Base-by-base conservation (phyloP, 2,888 invertebrate species). In the Elmis aenea region DNA sequence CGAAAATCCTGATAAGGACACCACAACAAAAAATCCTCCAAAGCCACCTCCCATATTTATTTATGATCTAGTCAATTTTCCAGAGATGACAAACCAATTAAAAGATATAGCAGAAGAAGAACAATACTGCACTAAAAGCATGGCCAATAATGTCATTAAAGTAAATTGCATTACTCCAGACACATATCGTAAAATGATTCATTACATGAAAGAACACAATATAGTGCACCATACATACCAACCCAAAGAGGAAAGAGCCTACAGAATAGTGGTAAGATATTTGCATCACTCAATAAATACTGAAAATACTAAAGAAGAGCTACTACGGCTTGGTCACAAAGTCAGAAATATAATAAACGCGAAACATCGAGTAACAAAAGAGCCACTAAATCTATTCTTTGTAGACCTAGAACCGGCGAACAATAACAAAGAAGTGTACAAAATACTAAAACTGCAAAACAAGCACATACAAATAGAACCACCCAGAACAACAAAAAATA, bases 401-500 rank as follows among this genome's bases (percentile, higher is more conserved):
- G 34, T 48, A 2, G 45, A 42, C 20, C 29, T 45, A 15, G 41
- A 49, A 30, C 50, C 47, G 11, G 18, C 28, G 4, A 12, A 35
- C 13, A 42, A 45, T 13, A 49, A 45, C 22, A 45, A 43, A 37
- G 29, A 45, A 13, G 37, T 40, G 2, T 47, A 39, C 23, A 27
- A 46, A 26, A 13, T 47, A 21, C n/a, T 34, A 33, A 13, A 35
- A 3, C 25, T 47, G 11, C 31, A 37, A 15, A 20, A 40, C 10
- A 28, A n/a, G 1, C 20, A 24, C 34, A 36, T 47, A 25, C 34
- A 23, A 27, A 39, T 37, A 14, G 42, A 42, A 42, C 38, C 38
- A 27, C 33, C 42, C 3, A 41, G 29, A 32, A 32, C 27, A 28
- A 21, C 16, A 13, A 34, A 31, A 11, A 29, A 27, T 11, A 28